Evolutionary conservation across 2,113 vertebrate genomes (phyloP).

Genomic region (Datnioides undecimradiatus): DNA sequence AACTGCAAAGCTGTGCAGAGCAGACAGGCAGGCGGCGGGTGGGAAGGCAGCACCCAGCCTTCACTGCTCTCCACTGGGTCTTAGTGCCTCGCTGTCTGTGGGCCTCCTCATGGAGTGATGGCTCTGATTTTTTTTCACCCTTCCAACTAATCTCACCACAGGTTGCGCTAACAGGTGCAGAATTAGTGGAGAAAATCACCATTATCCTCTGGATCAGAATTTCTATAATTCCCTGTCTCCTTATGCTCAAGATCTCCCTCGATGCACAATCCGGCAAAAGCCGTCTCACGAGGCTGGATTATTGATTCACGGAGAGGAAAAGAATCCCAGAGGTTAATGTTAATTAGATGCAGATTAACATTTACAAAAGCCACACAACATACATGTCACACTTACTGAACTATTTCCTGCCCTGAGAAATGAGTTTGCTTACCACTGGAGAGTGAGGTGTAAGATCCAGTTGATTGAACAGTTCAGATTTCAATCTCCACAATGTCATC

Average conservation of each 20-base stretch:
- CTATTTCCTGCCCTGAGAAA: constrained; percentile 3
- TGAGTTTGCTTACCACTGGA: constrained; percentile 18
- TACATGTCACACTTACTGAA: constrained; percentile 6
- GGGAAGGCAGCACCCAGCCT: constrained; percentile 63
- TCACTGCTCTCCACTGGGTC: constrained; percentile 78
- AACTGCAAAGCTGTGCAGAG: constrained; percentile 80
- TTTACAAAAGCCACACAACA: constrained; percentile 36
- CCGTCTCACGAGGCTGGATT: constrained; percentile 69
- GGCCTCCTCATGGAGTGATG: constrained; percentile 9
- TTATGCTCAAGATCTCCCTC: constrained; percentile 34
- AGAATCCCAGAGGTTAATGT: constrained; percentile 63
- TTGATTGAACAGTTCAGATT: neutral
- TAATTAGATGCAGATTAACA: constrained; percentile 67
- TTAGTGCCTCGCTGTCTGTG: constrained; percentile 75
- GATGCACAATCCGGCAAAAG: constrained; percentile 62
- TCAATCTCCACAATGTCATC: neutral
- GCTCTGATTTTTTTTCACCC: neutral
- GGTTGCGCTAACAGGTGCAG: neutral
- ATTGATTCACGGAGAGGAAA: constrained; percentile 61
- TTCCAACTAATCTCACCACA: neutral
- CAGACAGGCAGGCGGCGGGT: constrained; percentile 74
- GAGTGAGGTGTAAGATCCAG: neutral
- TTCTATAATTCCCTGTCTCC: constrained; percentile 31
- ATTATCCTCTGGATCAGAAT: constrained; percentile 8
- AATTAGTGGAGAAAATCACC: constrained; percentile 37